Conservation (phyloP, 2,888 invertebrate genomes). For the Drosophila dives region DNA sequence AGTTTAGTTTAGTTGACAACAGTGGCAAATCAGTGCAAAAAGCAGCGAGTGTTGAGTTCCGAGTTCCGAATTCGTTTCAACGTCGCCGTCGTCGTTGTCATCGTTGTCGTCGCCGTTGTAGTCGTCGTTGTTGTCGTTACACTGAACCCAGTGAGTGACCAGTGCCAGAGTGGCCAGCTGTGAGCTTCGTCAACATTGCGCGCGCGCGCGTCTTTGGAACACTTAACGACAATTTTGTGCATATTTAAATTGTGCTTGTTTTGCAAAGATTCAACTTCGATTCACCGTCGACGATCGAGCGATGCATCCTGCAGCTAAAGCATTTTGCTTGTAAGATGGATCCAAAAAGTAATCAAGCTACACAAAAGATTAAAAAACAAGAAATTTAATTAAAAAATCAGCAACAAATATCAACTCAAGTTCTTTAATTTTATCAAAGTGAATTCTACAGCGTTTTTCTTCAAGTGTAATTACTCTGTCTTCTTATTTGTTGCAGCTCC, state of each 20-base stretch:
- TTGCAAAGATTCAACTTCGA: constrained; percentile 31
- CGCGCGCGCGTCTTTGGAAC: constrained; percentile 37
- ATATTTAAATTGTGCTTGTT: constrained; percentile 64
- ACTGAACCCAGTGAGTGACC: constrained; percentile 74
- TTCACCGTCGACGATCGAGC: constrained; percentile 47
- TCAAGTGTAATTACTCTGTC: background rate
- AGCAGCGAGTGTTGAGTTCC: constrained; percentile 31
- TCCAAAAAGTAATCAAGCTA: constrained; percentile 82
- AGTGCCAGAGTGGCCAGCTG: constrained; percentile 50
- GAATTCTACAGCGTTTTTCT: background rate
- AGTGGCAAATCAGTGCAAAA: constrained; percentile 13
- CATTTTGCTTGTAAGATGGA: constrained; percentile 78
- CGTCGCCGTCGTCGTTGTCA: background rate
- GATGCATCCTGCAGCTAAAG: constrained; percentile 66
- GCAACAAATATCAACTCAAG: background rate
- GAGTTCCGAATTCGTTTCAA: constrained; percentile 36
- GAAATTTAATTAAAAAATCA: background rate
- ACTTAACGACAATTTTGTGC: constrained; percentile 10
- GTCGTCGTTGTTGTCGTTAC: constrained; percentile 11
- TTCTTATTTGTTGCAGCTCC: constrained; percentile 47
- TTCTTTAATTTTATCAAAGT: background rate
- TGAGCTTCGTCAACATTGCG: constrained; percentile 38
- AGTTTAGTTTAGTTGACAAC: constrained; percentile 61
- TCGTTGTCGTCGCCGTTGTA: background rate
- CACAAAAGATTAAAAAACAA: background rate